These are phyloP conservation scores for Coregonus ussuriensis DNA, from an alignment of 2,797 vertebrate genomes.

Conservation along the genomic window DNA sequence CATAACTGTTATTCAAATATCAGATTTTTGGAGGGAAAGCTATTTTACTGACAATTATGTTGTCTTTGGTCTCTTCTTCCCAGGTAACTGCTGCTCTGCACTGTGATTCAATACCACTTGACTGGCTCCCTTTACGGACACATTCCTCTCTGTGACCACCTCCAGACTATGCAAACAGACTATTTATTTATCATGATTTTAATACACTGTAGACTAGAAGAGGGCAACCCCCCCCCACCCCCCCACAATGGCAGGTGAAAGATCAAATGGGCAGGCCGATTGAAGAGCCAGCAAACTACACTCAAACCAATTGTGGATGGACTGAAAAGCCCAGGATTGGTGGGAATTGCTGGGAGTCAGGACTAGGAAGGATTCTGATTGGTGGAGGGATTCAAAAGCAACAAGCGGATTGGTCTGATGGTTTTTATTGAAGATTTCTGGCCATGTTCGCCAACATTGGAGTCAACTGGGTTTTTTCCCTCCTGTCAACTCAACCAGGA, in stretches of 20 bases:
- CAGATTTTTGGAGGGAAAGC: not conserved
- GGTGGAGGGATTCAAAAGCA: slow-evolving; percentile 3
- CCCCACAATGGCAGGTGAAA: slow-evolving; percentile 13
- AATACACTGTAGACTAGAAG: slow-evolving; percentile 27
- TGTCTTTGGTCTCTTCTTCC: slow-evolving; percentile 1
- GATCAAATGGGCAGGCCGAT: not conserved
- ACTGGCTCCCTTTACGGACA: slow-evolving; percentile 4
- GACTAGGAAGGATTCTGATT: slow-evolving; percentile 3
- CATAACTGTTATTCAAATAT: not conserved
- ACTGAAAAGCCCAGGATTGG: not conserved
- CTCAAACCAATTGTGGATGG: slow-evolving; percentile 4
- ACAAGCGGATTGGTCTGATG: slow-evolving; percentile 18
- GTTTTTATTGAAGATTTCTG: slow-evolving; percentile 8
- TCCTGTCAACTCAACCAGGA: not conserved
- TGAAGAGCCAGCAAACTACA: not conserved
- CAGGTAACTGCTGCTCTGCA: slow-evolving; percentile 57
- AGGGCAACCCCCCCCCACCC: slow-evolving; percentile 13
- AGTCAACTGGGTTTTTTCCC: not conserved
- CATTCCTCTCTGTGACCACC: slow-evolving; percentile 58
- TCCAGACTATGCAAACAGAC: slow-evolving; percentile 71
- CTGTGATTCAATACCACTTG: slow-evolving; percentile 9
- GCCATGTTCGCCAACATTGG: not conserved
- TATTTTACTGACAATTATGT: not conserved
- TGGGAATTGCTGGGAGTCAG: not conserved
- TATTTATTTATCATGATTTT: slow-evolving; percentile 53